Evolutionary conservation across 2,797 vertebrate genomes (phyloP).

Genomic region (Brachymystax lenok): DNA sequence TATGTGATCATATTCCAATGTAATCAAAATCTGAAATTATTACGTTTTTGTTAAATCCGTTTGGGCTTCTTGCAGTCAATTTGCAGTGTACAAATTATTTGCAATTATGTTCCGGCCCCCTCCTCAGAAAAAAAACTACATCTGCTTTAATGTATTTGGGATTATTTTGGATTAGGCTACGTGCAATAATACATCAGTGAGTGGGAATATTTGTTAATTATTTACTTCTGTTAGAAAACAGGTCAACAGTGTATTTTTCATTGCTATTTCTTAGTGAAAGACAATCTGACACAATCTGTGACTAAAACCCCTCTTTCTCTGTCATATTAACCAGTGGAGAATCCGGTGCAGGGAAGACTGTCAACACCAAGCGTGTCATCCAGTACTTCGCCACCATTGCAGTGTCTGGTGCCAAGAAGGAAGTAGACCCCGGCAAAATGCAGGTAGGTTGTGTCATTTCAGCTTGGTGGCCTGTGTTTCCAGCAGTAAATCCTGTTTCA

Average conservation of each 20-base stretch:
- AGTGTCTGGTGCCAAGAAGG: constrained; percentile 53
- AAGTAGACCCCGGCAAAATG: constrained; percentile 57
- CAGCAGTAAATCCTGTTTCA: not conserved
- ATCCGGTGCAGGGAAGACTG: not conserved
- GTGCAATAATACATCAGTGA: not conserved
- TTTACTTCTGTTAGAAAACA: not conserved
- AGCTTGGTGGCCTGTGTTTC: not conserved
- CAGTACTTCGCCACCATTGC: constrained; percentile 82
- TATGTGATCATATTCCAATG: no score
- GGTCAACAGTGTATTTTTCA: not conserved
- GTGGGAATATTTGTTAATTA: not conserved
- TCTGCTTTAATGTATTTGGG: no score
- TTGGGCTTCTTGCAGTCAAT: no score
- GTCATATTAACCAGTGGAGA: not conserved
- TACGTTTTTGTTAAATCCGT: no score
- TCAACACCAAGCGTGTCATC: constrained; percentile 65
- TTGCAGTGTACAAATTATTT: no score
- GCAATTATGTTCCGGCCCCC: no score
- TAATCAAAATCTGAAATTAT: no score
- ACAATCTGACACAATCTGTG: not conserved
- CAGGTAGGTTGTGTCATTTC: constrained; percentile 50
- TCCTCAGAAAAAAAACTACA: no score
- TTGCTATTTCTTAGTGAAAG: no score
- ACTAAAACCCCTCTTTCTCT: not conserved
- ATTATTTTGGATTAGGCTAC: not conserved